These are phyloP conservation scores for Platygyra sinensis DNA, from an alignment of 64 coral and sea anemone genomes.

Conservation along the genomic window DNA sequence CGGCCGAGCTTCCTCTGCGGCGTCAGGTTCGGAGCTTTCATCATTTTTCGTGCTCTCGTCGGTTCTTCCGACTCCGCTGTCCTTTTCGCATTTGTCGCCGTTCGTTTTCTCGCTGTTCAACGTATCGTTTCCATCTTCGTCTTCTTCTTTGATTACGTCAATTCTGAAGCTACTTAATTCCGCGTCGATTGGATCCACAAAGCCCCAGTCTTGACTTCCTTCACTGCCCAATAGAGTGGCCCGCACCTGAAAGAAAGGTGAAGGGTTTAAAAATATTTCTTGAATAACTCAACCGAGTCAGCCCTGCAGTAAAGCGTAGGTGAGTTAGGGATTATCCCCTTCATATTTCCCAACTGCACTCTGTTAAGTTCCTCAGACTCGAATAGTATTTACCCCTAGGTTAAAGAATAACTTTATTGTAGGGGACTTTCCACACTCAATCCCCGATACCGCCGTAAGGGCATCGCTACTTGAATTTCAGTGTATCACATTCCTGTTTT, in stretches of 20 bases:
- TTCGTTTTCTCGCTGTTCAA: conserved; percentile 79
- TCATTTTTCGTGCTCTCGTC: conserved; percentile 94
- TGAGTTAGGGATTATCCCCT: too few relatives aligned
- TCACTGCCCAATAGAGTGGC: conserved; percentile 83
- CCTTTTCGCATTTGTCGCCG: conserved; percentile 92
- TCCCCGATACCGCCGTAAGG: too few relatives aligned
- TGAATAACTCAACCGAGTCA: too few relatives aligned
- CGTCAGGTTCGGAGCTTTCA: conserved; percentile 88
- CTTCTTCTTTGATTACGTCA: conserved; percentile 93
- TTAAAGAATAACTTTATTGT: too few relatives aligned
- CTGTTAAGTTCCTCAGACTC: too few relatives aligned
- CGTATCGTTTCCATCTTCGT: conserved; percentile 77
- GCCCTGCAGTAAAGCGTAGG: background rate
- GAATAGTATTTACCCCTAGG: too few relatives aligned
- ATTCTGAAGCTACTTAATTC: conserved; percentile 66
- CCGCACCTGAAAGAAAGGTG: conserved; percentile 65
- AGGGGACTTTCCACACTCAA: too few relatives aligned
- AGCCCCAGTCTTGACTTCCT: conserved; percentile 65
- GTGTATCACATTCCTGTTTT: too few relatives aligned
- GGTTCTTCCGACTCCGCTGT: conserved; percentile 92
- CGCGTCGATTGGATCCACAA: conserved; percentile 54
- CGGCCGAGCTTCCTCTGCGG: conserved; percentile 51
- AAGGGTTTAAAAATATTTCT: background rate
- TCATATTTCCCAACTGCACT: too few relatives aligned
- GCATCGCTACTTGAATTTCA: too few relatives aligned